Evolutionary conservation across 2,113 vertebrate species (phyloP), one percentile per base, ranked within the genome.

Genomic region (Caranx ignobilis): DNA sequence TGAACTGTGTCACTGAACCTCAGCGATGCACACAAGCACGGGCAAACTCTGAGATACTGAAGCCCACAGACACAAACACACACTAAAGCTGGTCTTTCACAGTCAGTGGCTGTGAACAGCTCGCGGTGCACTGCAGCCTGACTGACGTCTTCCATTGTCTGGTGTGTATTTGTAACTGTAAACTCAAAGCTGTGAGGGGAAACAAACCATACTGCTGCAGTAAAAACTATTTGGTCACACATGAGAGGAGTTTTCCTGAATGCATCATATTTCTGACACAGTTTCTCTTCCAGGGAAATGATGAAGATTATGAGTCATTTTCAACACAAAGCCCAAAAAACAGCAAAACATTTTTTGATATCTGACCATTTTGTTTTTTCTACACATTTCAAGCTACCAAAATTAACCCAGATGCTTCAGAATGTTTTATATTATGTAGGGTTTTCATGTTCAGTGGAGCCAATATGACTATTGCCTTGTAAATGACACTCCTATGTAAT

Each of bases 51-150:
- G 63, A 73, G 68, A 52, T 81, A 70, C 65, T 37, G 10, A 77
- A 82, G 69, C 57, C 72, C 74, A 78, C 76, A 86, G 71, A 90
- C 57, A 62, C 77, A 89, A 82, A 87, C 75, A 84, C 34, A 65
- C 26, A 32, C 54, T 67, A 64, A 89, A 87, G 79, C 70, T 43
- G 0, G 72, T 85, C 86, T 92, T 87, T 91, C 89, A 92, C 65
- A 86, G 81, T 76, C 88, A 87, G 69, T 77, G 79, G 81, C 75
- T 92, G 82, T 90, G 88, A 90, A 92, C 56, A 83, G 75, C 62
- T 60, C 10, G 34, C 47, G 7, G 72, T 35, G 72, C 26, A n/a
- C 59, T 75, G 64, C 47, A 71, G 77, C 82, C 69, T 67, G 77
- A 73, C 70, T 72, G 82, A 84, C 85, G 67, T 57, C 35, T 66